phyloP scores from a whole-genome alignment of 1,140 invertebrate species.

The Akabosia matsudoensis region DNA sequence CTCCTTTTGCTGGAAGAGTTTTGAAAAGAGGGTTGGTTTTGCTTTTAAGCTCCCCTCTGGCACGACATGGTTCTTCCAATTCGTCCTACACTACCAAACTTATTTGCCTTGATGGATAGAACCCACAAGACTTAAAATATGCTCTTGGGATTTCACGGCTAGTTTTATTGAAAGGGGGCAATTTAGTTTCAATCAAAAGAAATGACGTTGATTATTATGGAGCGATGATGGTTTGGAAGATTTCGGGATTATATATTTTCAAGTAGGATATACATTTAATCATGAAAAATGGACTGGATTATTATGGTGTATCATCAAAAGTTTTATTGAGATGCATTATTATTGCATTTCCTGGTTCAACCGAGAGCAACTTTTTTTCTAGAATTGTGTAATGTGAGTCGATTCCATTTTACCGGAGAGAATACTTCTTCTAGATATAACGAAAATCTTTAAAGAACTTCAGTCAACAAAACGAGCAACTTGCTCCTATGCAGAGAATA shows the following conservation, averaged over 20 bases:
- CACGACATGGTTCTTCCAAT: too few relatives aligned
- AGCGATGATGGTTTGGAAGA: not conserved
- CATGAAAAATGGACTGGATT: not conserved
- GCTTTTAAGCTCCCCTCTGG: too few relatives aligned
- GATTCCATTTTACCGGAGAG: too few relatives aligned
- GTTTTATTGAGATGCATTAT: not conserved
- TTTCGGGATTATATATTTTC: conserved; percentile 12
- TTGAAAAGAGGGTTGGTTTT: too few relatives aligned
- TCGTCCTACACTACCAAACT: not conserved
- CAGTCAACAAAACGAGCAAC: too few relatives aligned
- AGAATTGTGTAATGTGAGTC: too few relatives aligned
- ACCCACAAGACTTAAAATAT: conserved; percentile 40
- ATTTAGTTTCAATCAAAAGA: conserved; percentile 39
- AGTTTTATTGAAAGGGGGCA: conserved; percentile 43
- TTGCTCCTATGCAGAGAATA: too few relatives aligned
- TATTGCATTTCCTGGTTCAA: not conserved
- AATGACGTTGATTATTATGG: conserved; percentile 19
- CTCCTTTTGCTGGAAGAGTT: too few relatives aligned
- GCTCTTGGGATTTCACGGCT: conserved; percentile 37
- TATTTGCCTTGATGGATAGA: conserved; percentile 21
- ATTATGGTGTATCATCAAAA: not conserved
- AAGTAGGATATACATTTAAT: not conserved
- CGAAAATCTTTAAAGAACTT: too few relatives aligned
- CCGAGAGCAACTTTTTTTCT: not conserved
- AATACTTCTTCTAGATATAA: too few relatives aligned